phyloP scores from a whole-genome alignment of 2,888 invertebrate species.

The Phania funesta region DNA sequence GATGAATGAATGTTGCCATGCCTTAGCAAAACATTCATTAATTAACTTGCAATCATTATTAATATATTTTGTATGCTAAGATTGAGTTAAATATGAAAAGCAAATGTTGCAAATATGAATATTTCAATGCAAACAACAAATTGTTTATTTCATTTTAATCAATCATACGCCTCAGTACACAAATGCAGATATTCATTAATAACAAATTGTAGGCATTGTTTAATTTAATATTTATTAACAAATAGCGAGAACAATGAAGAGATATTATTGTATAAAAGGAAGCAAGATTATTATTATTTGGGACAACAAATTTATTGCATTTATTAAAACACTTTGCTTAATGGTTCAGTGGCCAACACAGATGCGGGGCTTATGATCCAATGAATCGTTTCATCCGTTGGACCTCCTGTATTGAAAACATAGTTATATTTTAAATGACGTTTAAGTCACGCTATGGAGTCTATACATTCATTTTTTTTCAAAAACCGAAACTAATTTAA shows the following conservation, averaged over 20 bases:
- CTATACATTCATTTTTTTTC: too few species aligned
- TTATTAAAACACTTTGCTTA: too few species aligned
- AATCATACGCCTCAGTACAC: background rate
- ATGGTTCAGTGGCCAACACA: too few species aligned
- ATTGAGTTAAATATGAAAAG: background rate
- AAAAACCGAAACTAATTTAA: too few species aligned
- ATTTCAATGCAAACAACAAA: background rate
- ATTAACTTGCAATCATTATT: background rate
- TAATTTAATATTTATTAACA: background rate
- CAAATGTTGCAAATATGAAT: background rate
- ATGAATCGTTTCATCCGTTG: too few species aligned
- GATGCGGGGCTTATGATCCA: too few species aligned
- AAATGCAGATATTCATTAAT: background rate
- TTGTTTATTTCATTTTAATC: conserved; percentile 16
- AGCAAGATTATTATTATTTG: too few species aligned
- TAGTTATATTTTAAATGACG: too few species aligned
- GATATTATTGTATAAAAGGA: too few species aligned
- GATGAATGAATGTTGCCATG: conserved; percentile 10
- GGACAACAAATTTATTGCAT: too few species aligned
- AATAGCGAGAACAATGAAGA: background rate
- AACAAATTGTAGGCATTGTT: background rate
- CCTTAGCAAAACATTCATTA: conserved; percentile 26
- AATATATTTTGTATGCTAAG: background rate
- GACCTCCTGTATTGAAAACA: too few species aligned
- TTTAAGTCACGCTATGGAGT: too few species aligned